A percentile compares a stretch with the other conserved stretches of the same genome.
Evolutionary conservation across 2,113 vertebrate genomes (phyloP).

Genomic region (Lycaon pictus): DNA sequence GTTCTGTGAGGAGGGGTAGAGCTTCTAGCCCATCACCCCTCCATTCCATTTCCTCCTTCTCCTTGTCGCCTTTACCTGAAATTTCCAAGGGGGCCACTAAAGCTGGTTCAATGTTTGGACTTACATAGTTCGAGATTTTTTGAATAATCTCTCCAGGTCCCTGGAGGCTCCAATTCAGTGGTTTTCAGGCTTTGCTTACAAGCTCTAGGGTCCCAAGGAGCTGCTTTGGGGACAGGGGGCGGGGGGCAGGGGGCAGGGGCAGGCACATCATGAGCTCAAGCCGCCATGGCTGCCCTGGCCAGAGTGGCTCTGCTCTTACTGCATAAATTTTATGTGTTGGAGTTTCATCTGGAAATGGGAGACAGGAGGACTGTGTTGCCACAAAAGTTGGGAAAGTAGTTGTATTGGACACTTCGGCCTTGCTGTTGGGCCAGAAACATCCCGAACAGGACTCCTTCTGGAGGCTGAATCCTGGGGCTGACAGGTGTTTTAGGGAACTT

Average conservation of each 20-base stretch:
- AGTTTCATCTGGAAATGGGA: background rate
- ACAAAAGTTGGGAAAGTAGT: background rate
- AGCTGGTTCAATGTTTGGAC: background rate
- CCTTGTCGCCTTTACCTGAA: background rate
- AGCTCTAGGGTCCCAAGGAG: background rate
- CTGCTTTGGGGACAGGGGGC: background rate
- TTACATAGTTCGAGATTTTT: background rate
- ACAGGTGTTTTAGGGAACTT: background rate
- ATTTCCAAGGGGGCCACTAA: background rate
- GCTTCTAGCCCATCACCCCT: background rate
- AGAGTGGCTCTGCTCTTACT: background rate
- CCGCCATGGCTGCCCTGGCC: too few species aligned
- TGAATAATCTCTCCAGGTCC: background rate
- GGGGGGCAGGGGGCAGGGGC: background rate
- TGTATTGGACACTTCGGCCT: background rate
- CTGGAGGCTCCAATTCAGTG: background rate
- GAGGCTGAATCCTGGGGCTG: background rate
- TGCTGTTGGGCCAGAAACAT: background rate
- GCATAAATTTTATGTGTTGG: background rate
- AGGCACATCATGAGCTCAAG: background rate
- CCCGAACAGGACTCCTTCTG: background rate
- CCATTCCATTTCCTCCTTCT: background rate
- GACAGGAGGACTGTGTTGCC: background rate
- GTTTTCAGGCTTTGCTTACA: background rate
- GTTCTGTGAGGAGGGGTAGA: background rate